phyloP scores from a whole-genome alignment of 2,888 invertebrate species.

The Pachymerium ferrugineum region DNA sequence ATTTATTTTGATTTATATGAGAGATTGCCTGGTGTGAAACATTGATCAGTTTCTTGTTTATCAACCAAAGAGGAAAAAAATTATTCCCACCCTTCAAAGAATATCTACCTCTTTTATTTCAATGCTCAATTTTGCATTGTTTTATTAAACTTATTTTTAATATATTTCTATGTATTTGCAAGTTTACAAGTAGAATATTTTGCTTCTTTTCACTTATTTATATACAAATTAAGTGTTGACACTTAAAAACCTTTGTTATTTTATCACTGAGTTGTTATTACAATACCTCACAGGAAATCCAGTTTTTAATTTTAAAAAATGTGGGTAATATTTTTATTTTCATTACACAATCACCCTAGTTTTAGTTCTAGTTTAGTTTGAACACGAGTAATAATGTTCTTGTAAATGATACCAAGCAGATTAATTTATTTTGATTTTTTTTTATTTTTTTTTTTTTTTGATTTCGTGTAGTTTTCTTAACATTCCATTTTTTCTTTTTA shows the following conservation, averaged over 20 bases:
- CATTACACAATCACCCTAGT: background rate
- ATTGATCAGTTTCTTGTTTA: background rate
- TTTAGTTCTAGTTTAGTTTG: too few species aligned
- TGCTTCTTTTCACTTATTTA: background rate
- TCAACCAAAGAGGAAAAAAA: conserved; percentile 10
- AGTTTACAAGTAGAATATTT: background rate
- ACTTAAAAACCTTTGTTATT: too few species aligned
- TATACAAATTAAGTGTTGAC: too few species aligned
- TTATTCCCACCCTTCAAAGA: background rate
- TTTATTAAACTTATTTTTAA: background rate
- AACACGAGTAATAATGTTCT: too few species aligned
- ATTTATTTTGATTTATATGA: background rate
- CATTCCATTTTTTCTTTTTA: background rate
- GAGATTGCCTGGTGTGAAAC: background rate
- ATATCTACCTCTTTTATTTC: background rate
- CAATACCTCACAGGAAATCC: background rate
- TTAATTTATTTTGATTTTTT: background rate
- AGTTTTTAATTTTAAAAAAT: background rate
- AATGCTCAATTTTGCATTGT: background rate
- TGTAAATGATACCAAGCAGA: too few species aligned
- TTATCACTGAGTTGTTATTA: background rate
- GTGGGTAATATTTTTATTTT: background rate
- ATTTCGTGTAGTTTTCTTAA: background rate
- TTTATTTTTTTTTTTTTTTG: background rate
- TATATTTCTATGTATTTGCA: background rate